phyloP scores from a whole-genome alignment of 2,113 vertebrate genomes.

The Chroicocephalus ridibundus region DNA sequence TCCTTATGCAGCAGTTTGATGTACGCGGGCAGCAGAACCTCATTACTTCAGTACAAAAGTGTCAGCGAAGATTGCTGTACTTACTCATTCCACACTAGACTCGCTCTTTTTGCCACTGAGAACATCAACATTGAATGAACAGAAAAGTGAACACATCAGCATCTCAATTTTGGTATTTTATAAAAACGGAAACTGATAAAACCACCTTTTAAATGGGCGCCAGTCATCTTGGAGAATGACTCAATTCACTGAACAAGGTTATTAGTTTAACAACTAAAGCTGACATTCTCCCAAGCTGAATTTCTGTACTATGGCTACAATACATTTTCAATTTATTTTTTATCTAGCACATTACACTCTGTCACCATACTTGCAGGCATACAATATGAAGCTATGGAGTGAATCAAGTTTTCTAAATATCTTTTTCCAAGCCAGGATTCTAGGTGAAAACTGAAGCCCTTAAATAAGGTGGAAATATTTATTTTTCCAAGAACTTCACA shows the following conservation, averaged over 20 bases:
- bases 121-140: background rate
- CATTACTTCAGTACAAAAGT: background rate
- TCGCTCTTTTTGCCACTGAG: background rate
- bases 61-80: background rate
- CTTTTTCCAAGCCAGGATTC: background rate
- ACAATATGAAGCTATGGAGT: background rate
- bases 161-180: background rate
- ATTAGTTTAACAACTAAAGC: constrained; percentile 2
- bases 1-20: background rate
- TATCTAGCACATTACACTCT: background rate
- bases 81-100: background rate
- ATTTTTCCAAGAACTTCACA: background rate
- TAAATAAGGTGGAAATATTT: background rate
- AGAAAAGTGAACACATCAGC: background rate
- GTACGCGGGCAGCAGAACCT: background rate
- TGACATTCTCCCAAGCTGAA: constrained; percentile 17
- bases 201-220: background rate
- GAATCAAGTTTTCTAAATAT: background rate
- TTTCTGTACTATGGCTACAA: constrained; percentile 10
- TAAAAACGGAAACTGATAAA: background rate
- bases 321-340: constrained; percentile 14
- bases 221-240: background rate
- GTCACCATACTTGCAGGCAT: background rate
- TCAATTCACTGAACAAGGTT: background rate
- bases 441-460: background rate